A percentile compares a stretch with the other conserved stretches of the same genome.
Conservation (phyloP, 1,140 invertebrate genomes). For the Drosophila yakuba region DNA sequence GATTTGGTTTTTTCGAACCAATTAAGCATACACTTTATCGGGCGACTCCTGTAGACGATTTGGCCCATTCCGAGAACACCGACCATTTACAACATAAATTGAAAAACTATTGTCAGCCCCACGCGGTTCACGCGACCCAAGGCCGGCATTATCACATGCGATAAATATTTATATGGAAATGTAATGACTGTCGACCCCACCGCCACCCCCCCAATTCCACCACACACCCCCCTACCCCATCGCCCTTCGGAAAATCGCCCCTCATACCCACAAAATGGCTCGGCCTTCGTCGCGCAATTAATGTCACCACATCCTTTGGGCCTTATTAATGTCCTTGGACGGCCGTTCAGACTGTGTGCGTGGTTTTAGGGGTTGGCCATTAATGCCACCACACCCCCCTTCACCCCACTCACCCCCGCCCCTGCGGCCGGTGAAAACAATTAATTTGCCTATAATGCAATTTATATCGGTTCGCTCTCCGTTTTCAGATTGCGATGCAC, state of each 20-base stretch:
- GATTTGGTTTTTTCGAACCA: too few species aligned
- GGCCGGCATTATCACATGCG: slow-evolving; percentile 74
- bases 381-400: slow-evolving; percentile 39
- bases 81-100: slow-evolving; percentile 68
- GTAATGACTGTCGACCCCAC: slow-evolving; percentile 57
- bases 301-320: slow-evolving; percentile 82
- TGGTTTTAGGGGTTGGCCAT: slow-evolving; percentile 52
- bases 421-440: slow-evolving; percentile 72
- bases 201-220: not conserved
- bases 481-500: slow-evolving; percentile 28
- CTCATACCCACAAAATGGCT: slow-evolving; percentile 1
- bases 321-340: slow-evolving; percentile 79
- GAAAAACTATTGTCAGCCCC: slow-evolving; percentile 72
- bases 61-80: not conserved
- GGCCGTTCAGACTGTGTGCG: slow-evolving; percentile 9
- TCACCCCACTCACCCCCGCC: not conserved
- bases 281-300: slow-evolving; percentile 67
- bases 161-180: slow-evolving; percentile 83
- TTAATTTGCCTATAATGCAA: slow-evolving; percentile 81
- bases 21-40: not conserved
- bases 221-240: not conserved
- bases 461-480: slow-evolving; percentile 73
- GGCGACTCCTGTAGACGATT: slow-evolving; percentile 7
- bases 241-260: not conserved
- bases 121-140: not conserved